A percentile compares a stretch with the other conserved stretches of the same genome.
Conservation (phyloP, 2,888 invertebrate species). For the Chrysopilus asiliformis region DNA sequence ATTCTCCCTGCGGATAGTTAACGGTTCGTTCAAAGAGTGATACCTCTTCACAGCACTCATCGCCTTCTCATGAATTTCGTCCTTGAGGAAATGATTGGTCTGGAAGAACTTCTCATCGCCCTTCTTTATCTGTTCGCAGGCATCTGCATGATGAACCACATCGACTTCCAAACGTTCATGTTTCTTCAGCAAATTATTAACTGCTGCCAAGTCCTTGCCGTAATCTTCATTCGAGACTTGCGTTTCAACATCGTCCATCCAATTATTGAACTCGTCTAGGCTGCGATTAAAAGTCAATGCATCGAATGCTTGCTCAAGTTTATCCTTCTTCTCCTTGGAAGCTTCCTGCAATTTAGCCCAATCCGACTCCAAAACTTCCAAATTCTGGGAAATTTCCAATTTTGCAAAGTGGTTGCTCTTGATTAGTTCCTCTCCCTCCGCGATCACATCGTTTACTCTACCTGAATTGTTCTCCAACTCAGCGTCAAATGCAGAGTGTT, state of each 20-base stretch:
- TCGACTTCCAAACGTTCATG: slow-evolving; percentile 77
- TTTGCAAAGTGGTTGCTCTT: slow-evolving; percentile 78
- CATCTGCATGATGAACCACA: slow-evolving; percentile 68
- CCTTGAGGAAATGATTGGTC: slow-evolving; percentile 76
- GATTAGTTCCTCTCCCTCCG: slow-evolving; percentile 62
- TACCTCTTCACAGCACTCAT: slow-evolving; percentile 53
- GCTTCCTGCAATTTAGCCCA: slow-evolving; percentile 79
- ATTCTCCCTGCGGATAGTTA: slow-evolving; percentile 82
- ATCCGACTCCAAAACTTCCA: slow-evolving; percentile 71
- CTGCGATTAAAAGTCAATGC: slow-evolving; percentile 77
- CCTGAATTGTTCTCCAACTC: slow-evolving; percentile 84
- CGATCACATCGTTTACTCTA: slow-evolving; percentile 68
- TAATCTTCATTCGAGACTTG: slow-evolving; percentile 44
- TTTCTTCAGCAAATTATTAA: slow-evolving; percentile 66
- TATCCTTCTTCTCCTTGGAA: slow-evolving; percentile 68
- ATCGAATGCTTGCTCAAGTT: slow-evolving; percentile 82
- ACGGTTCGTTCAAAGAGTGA: slow-evolving; percentile 72
- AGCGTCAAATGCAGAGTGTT: slow-evolving; percentile 90
- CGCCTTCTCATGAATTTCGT: slow-evolving; percentile 67
- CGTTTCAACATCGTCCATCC: slow-evolving; percentile 80
- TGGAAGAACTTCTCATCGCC: slow-evolving; percentile 66
- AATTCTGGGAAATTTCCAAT: slow-evolving; percentile 65
- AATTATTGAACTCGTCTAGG: slow-evolving; percentile 82
- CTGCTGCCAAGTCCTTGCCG: slow-evolving; percentile 80
- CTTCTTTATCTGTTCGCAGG: slow-evolving; percentile 65